phyloP scores from a whole-genome alignment of 1,140 invertebrate species.

The Latrodectus geometricus region DNA sequence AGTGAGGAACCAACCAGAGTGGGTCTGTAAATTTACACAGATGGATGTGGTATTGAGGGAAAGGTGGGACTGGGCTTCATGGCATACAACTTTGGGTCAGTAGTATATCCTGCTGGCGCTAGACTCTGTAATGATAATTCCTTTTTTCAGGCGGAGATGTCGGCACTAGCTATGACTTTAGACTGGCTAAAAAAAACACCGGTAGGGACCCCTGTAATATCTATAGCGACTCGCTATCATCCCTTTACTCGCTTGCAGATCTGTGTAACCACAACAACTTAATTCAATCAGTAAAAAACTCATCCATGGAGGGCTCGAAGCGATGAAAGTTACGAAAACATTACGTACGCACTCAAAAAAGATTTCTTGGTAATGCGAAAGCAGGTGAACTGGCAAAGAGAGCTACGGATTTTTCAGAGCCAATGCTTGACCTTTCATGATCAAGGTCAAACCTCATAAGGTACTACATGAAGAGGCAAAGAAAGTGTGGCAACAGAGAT shows the following conservation, averaged over 20 bases:
- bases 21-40: neutral
- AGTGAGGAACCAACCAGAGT: neutral
- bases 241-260: neutral
- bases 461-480: neutral
- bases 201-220: neutral
- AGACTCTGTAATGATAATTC: neutral
- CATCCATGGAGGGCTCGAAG: neutral
- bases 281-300: neutral
- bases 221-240: neutral
- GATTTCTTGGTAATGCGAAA: neutral
- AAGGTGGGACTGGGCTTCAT: neutral
- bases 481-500: neutral
- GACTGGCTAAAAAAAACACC: neutral
- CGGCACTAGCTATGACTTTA: neutral
- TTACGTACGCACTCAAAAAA: too few relatives aligned
- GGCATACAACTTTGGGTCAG: too few relatives aligned
- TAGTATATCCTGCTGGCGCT: neutral
- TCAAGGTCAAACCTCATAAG: neutral
- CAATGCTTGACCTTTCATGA: neutral
- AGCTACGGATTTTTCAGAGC: neutral
- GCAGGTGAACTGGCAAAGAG: neutral
- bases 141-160: neutral
- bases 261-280: neutral
- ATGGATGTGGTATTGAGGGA: neutral
- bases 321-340: too few relatives aligned